phyloP scores from a whole-genome alignment of 2,113 vertebrate species.

The Guaruba guarouba region DNA sequence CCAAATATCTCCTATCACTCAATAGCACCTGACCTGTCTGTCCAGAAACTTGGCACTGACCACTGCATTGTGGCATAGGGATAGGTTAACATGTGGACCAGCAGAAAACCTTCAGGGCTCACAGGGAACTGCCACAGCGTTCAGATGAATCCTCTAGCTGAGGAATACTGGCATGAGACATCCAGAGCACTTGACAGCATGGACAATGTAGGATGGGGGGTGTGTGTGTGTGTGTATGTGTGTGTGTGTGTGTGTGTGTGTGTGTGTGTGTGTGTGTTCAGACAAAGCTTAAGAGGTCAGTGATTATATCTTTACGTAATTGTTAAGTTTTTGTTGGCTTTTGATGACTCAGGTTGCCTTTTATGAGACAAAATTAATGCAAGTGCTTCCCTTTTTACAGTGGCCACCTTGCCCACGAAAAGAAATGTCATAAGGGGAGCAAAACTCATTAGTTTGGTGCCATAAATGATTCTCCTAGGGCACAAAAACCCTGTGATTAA shows the following conservation, averaged over 20 bases:
- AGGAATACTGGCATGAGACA: neutral
- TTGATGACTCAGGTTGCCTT: neutral
- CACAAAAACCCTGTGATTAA: neutral
- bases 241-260: no score
- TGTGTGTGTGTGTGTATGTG: neutral
- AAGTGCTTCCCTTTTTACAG: neutral
- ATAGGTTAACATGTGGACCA: neutral
- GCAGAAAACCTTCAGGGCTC: neutral
- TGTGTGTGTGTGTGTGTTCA: neutral
- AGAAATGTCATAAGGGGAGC: neutral
- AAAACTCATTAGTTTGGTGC: conserved; percentile 22
- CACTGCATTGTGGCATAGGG: rapidly evolving
- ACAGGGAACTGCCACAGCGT: neutral
- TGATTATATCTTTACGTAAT: neutral
- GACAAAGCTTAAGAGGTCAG: neutral
- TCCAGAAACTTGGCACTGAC: neutral
- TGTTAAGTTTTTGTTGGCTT: neutral
- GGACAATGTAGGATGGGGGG: neutral
- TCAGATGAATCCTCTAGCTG: neutral
- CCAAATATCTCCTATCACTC: neutral
- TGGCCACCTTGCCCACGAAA: neutral
- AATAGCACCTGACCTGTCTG: neutral
- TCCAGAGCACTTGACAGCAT: neutral
- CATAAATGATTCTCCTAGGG: neutral
- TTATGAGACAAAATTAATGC: conserved; percentile 13